Conservation (phyloP, 2,113 vertebrate genomes). For the Canis aureus region DNA sequence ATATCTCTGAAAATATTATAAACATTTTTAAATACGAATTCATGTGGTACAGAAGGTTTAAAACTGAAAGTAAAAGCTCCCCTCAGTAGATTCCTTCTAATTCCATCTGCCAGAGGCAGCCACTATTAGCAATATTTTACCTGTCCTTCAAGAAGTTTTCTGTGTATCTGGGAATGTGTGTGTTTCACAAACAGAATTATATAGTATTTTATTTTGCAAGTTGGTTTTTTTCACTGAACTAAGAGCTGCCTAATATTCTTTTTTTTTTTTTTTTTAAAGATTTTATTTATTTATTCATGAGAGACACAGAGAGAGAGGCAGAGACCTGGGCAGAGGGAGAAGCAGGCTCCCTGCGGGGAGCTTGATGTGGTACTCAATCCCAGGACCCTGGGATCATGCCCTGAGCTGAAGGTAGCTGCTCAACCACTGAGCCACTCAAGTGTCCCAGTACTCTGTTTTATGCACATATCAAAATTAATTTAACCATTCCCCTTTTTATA, state of each 20-base stretch:
- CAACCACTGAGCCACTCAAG: no score
- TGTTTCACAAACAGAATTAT: slow-evolving; percentile 14
- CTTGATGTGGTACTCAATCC: no score
- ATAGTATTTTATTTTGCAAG: slow-evolving; percentile 29
- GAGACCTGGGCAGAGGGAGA: no score
- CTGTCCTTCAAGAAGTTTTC: slow-evolving; percentile 11
- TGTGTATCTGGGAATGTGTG: neutral
- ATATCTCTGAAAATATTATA: neutral
- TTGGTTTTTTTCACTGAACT: slow-evolving; percentile 33
- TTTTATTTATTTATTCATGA: no score
- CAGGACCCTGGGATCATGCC: no score
- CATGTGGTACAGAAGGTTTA: neutral
- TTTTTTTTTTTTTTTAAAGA: neutral
- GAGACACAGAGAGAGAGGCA: no score
- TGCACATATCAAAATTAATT: neutral
- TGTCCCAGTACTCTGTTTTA: neutral
- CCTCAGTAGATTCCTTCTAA: slow-evolving; percentile 12
- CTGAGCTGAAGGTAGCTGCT: no score
- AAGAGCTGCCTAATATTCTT: neutral
- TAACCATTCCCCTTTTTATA: neutral
- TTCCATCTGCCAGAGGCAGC: neutral
- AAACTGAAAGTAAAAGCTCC: neutral
- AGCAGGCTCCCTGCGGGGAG: no score
- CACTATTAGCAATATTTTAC: neutral
- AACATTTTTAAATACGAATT: neutral